Conservation (phyloP, 2,888 invertebrate genomes). For the Apotomis turbidana region DNA sequence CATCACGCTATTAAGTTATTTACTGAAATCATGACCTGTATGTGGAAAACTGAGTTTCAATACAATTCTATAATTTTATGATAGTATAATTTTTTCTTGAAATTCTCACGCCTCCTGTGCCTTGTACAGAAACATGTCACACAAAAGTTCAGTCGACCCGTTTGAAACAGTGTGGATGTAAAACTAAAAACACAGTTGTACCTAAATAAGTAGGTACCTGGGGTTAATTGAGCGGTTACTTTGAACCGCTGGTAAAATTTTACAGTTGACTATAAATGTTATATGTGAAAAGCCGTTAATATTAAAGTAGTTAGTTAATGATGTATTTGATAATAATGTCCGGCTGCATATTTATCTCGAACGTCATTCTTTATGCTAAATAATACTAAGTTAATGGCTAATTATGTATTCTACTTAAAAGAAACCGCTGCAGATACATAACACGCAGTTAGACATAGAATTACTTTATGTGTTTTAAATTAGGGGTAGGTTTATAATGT, state of each 20-base stretch:
- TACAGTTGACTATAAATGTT: constrained; percentile 8
- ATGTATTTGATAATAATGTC: no score
- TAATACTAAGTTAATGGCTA: no score
- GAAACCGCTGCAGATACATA: no score
- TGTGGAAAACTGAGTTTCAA: no score
- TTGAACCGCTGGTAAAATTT: constrained; percentile 20
- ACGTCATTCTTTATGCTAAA: no score
- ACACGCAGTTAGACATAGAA: no score
- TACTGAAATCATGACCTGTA: no score
- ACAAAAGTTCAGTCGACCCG: constrained; percentile 21
- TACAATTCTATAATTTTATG: no score
- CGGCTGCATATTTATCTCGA: background rate
- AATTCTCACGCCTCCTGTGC: constrained; percentile 1
- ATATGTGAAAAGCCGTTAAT: background rate
- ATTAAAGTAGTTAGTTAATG: background rate
- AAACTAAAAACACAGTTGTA: constrained; percentile 22
- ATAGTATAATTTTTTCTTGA: background rate
- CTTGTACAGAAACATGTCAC: constrained; percentile 21
- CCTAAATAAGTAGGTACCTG: constrained; percentile 18
- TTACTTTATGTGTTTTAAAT: no score
- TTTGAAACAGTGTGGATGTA: constrained; percentile 36
- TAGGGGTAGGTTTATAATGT: no score
- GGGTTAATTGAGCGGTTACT: constrained; percentile 37
- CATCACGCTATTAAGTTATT: no score
- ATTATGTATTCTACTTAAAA: no score